Evolutionary conservation across 2,797 vertebrate species (phyloP).

Genomic region (Sylvilagus floridanus): DNA sequence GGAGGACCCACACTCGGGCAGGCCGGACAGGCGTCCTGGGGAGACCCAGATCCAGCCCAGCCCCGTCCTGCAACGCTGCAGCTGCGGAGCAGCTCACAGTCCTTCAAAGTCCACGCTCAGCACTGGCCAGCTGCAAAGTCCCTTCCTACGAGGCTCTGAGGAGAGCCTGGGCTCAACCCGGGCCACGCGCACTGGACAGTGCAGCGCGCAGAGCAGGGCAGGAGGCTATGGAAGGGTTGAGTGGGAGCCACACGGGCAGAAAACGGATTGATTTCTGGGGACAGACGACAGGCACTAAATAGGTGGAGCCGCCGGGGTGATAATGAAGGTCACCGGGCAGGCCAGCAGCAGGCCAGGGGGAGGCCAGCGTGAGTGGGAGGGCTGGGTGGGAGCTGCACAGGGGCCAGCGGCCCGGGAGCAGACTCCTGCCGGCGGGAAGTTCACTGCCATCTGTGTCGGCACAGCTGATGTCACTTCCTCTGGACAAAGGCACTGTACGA

Average conservation of each 20-base stretch:
- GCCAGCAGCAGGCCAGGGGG: no score
- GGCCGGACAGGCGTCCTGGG: slow-evolving; percentile 53
- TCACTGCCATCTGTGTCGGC: not conserved
- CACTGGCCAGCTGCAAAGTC: slow-evolving; percentile 50
- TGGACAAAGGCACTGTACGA: slow-evolving; percentile 61
- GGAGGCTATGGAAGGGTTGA: slow-evolving; percentile 65
- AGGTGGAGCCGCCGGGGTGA: slow-evolving; percentile 15
- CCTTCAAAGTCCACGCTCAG: slow-evolving; percentile 48
- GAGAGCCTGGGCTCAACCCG: not conserved
- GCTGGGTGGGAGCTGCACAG: not conserved
- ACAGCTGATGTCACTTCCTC: slow-evolving; percentile 64
- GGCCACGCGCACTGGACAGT: not conserved
- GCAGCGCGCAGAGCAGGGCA: not conserved
- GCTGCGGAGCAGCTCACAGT: not conserved
- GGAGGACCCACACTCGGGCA: slow-evolving; percentile 63
- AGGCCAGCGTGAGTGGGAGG: not conserved
- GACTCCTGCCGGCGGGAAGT: not conserved
- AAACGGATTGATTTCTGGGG: slow-evolving; percentile 31
- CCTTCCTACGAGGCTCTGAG: slow-evolving; percentile 56
- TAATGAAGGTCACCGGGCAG: slow-evolving; percentile 60
- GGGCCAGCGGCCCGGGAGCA: not conserved
- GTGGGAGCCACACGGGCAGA: not conserved
- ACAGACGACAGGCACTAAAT: slow-evolving; percentile 39
- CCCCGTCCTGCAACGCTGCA: not conserved
- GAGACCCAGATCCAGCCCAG: slow-evolving; percentile 4